These are phyloP conservation scores for Geophilus truncorum DNA, from an alignment of 2,888 invertebrate species.

Conservation along the genomic window DNA sequence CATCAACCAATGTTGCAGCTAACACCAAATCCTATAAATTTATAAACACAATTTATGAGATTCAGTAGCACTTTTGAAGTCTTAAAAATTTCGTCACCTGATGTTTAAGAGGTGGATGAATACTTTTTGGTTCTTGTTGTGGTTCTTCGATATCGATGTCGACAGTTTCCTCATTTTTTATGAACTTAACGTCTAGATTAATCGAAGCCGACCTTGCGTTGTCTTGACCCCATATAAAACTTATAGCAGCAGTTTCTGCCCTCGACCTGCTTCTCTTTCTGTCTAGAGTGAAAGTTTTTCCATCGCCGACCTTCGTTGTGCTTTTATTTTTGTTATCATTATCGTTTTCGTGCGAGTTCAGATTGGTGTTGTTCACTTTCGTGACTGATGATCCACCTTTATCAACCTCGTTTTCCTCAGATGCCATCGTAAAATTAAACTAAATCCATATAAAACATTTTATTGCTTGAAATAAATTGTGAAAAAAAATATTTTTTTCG, in stretches of 20 bases:
- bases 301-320: neutral
- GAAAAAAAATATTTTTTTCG: neutral
- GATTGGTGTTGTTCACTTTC: neutral
- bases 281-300: neutral
- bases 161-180: neutral
- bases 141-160: neutral
- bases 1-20: constrained; percentile 39
- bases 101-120: neutral
- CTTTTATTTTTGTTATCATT: neutral
- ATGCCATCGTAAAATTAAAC: neutral
- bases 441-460: neutral
- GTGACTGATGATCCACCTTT: neutral
- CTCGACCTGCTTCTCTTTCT: neutral
- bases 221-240: neutral
- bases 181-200: neutral
- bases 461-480: neutral
- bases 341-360: neutral
- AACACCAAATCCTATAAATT: constrained; percentile 33
- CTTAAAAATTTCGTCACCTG: neutral
- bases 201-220: neutral
- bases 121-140: neutral
- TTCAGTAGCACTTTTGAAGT: neutral
- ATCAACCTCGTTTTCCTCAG: neutral
- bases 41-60: neutral
- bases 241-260: neutral